A percentile compares a stretch with the other conserved stretches of the same genome.
phyloP scores from a whole-genome alignment of 2,888 invertebrate genomes.

The Apodemia arnacis region DNA sequence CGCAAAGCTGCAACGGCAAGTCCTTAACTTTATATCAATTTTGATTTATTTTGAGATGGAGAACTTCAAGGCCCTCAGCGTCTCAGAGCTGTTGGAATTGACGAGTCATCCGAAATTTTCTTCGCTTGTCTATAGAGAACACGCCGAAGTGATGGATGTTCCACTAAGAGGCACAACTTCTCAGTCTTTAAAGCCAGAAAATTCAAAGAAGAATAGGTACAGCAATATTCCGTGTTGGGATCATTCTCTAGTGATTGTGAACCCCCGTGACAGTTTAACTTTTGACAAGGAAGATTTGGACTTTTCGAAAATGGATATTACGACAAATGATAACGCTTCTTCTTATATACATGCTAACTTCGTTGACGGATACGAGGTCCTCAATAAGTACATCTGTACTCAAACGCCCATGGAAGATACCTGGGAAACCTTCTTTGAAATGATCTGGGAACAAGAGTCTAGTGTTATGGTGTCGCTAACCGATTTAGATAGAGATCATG shows the following conservation, averaged over 20 bases:
- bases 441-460: too few species aligned
- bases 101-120: slow-evolving; percentile 26
- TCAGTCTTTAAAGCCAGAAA: slow-evolving; percentile 13
- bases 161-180: slow-evolving; percentile 25
- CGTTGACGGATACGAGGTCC: too few species aligned
- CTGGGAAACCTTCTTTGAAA: too few species aligned
- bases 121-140: slow-evolving; percentile 24
- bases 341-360: too few species aligned
- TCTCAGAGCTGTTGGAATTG: slow-evolving; percentile 17
- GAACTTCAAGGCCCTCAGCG: slow-evolving; percentile 27
- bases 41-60: slow-evolving; percentile 10
- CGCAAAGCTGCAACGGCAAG: slow-evolving; percentile 17
- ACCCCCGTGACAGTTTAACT: not conserved
- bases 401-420: too few species aligned
- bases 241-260: slow-evolving; percentile 24
- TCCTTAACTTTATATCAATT: slow-evolving; percentile 25
- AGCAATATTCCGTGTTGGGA: slow-evolving; percentile 32
- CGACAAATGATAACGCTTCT: too few species aligned
- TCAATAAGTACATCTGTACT: too few species aligned
- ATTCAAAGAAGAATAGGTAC: slow-evolving; percentile 24
- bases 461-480: too few species aligned
- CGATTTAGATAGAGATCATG: too few species aligned
- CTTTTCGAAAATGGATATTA: not conserved
- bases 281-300: not conserved
- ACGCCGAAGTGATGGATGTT: slow-evolving; percentile 26